Evolutionary conservation across 2,797 vertebrate genomes (phyloP).

Genomic region (Tarsius wallacei): DNA sequence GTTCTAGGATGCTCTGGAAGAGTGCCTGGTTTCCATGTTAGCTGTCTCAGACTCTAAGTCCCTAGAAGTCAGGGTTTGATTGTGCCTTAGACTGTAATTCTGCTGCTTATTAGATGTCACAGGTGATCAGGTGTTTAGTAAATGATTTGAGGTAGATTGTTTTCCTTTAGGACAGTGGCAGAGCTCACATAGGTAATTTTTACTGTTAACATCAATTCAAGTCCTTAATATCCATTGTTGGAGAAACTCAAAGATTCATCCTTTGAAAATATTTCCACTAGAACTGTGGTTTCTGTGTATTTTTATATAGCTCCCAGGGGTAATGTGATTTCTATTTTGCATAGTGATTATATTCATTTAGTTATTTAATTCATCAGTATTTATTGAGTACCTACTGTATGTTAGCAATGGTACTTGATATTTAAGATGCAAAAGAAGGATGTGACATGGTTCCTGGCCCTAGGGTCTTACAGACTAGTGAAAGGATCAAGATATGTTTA

Average conservation of each 20-base stretch:
- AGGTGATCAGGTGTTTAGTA: background rate
- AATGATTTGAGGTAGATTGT: background rate
- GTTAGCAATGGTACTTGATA: background rate
- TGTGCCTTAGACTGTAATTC: background rate
- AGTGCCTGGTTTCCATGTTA: background rate
- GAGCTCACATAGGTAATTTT: constrained; percentile 1
- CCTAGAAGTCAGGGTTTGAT: background rate
- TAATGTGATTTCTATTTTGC: background rate
- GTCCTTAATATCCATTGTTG: background rate
- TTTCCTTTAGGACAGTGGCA: background rate
- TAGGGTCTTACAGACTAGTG: background rate
- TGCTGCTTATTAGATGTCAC: background rate
- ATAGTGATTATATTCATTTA: background rate
- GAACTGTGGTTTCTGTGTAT: background rate
- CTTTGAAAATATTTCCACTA: background rate
- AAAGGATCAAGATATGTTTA: background rate
- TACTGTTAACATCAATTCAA: background rate
- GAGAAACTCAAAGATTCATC: constrained; percentile 28
- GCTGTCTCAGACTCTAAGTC: background rate
- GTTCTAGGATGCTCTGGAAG: background rate
- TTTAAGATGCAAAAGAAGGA: background rate
- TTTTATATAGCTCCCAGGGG: constrained; percentile 2
- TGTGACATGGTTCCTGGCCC: background rate
- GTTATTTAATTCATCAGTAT: background rate
- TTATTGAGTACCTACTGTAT: background rate